Base-by-base conservation (phyloP, 2,113 vertebrate genomes). In the Strix aluco region DNA sequence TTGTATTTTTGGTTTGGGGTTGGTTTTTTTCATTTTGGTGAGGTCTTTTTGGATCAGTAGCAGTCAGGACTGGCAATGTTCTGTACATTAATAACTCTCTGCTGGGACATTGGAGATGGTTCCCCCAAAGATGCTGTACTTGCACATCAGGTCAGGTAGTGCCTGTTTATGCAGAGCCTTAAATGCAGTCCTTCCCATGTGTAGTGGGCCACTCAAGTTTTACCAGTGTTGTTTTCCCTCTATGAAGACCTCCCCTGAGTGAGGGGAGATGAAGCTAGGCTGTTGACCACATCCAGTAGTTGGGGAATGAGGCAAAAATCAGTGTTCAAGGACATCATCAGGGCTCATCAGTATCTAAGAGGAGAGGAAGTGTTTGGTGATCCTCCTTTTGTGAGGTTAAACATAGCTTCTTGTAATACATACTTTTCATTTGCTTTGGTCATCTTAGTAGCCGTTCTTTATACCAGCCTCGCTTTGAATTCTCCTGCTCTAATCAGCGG, bases 341-440 rank as follows among this genome's bases (percentile, higher is more conserved):
- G 27, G 66, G 51, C 29, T 71, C 11, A 9, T 34, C n/a, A n/a
- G n/a, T 51, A 54, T 80, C 22, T 69, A 18, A 65, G 36, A 78
- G 54, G n/a, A 80, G 32, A 91, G 16, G 32, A 67, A 72, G 21
- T 5, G 7, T 46, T 94, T 94, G 17, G 23, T 5, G 2, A 65
- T 63, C n/a, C 25, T 92, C 36, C n/a, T 85, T 71, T 75, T 75
- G n/a, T 59, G 42, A 88, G 42, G 29, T 51, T 63, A 46, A 95
- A 36, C 17, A 11, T 58, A 29, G 38, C 12, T 55, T 8, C 59
- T 27, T 73, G 15, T 58, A 70, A 65, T 75, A 29, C 5, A 34
- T 66, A 10, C 34, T 69, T 77, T 65, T 66, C 14, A 65, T 72
- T 80, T 66, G 7, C 47, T 88, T 67, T 82, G n/a, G 25, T 80